Conservation (phyloP, 2,113 vertebrate genomes). For the Zapus hudsonius region DNA sequence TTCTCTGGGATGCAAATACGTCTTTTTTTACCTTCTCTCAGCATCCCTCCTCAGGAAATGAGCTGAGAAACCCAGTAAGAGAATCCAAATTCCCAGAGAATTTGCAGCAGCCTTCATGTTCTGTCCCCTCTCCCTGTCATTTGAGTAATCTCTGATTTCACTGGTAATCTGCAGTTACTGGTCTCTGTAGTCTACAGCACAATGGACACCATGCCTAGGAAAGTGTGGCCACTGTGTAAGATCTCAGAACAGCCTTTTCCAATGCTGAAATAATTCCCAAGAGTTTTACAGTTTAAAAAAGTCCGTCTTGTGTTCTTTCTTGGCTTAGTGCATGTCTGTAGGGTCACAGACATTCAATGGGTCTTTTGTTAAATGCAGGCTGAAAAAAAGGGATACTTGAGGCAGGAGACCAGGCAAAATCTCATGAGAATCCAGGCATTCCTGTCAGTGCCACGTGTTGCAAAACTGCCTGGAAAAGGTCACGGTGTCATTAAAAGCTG, state of each 20-base stretch:
- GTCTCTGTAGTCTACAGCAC: not conserved
- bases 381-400: not conserved
- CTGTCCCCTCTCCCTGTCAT: not conserved
- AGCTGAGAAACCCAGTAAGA: not conserved
- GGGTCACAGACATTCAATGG: not conserved
- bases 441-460: not conserved
- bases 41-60: slow-evolving; percentile 12
- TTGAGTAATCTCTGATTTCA: not conserved
- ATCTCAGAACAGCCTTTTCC: not conserved
- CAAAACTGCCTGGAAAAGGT: not conserved
- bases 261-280: not conserved
- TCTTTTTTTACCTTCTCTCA: slow-evolving; percentile 17
- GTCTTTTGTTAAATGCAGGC: not conserved
- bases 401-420: not conserved
- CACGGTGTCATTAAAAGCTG: not conserved
- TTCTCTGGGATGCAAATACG: not conserved
- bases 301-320: not conserved
- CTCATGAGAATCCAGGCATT: not conserved
- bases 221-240: not conserved
- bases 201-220: not conserved
- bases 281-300: not conserved
- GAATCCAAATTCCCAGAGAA: not conserved
- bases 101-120: not conserved
- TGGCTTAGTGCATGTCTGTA: not conserved
- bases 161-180: not conserved